A percentile compares a stretch with the other conserved stretches of the same genome.
phyloP scores from a whole-genome alignment of 2,113 vertebrate species.

The Bombycilla garrulus region DNA sequence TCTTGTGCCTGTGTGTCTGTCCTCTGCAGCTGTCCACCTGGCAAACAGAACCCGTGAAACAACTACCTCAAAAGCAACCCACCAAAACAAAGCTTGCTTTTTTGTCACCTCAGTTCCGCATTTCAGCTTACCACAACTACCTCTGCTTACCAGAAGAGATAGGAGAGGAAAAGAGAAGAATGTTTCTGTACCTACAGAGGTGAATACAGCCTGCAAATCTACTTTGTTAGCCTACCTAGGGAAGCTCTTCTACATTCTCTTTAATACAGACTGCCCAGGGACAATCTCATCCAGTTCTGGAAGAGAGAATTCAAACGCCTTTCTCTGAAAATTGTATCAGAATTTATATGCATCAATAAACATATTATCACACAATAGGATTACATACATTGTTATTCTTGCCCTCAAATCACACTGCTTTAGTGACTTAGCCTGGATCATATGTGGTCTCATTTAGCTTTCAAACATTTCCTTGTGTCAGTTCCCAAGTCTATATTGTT shows the following conservation, averaged over 20 bases:
- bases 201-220: not conserved
- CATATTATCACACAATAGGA: not conserved
- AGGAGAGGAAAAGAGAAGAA: not conserved
- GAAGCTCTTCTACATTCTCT: not conserved
- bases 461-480: not conserved
- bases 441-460: not conserved
- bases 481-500: not conserved
- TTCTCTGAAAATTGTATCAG: not conserved
- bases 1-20: fast-evolving
- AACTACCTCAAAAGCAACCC: not conserved
- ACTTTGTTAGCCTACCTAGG: not conserved
- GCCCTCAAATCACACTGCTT: not conserved
- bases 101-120: not conserved
- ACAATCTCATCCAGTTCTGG: not conserved
- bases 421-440: not conserved
- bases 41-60: not conserved
- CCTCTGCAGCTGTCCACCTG: not conserved
- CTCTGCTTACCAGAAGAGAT: not conserved
- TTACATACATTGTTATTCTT: not conserved
- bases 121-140: not conserved
- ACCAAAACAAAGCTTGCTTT: not conserved
- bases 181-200: not conserved
- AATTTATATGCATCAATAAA: not conserved
- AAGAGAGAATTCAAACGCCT: not conserved
- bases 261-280: not conserved